Evolutionary conservation across 1,140 invertebrate species (phyloP).

Genomic region (Polypedilum vanderplanki): DNA sequence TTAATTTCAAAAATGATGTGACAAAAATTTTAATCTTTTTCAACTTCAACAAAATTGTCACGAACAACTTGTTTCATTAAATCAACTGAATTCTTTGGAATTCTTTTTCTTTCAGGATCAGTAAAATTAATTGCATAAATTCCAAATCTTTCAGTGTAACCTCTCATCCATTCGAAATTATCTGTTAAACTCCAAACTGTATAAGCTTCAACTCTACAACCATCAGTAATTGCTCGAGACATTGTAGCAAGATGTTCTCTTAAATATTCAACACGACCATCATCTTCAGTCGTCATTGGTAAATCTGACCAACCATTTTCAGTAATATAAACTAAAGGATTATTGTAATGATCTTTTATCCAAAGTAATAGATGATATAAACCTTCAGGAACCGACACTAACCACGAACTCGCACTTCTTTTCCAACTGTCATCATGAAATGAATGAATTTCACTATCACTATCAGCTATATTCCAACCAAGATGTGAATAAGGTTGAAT

Average conservation of each 20-base stretch:
- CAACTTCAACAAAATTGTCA: neutral
- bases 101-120: neutral
- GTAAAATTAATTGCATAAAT: conserved; percentile 16
- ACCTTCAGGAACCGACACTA: conserved; percentile 39
- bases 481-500: neutral
- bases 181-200: conserved; percentile 69
- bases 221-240: conserved; percentile 57
- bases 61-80: neutral
- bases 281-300: conserved; percentile 47
- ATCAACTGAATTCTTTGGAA: neutral
- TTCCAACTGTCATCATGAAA: conserved; percentile 50
- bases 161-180: conserved; percentile 71
- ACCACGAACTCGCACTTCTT: conserved; percentile 44
- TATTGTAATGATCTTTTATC: conserved; percentile 54
- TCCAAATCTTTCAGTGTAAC: conserved; percentile 49
- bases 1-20: too few species aligned
- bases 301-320: conserved; percentile 61
- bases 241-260: conserved; percentile 55
- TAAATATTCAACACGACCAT: conserved; percentile 42
- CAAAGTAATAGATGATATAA: conserved; percentile 54
- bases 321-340: conserved; percentile 56
- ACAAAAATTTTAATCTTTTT: neutral
- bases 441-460: conserved; percentile 46
- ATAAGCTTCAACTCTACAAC: conserved; percentile 58
- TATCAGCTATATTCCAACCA: conserved; percentile 43